phyloP scores from a whole-genome alignment of 1,140 invertebrate genomes.

The Ectropis grisescens region DNA sequence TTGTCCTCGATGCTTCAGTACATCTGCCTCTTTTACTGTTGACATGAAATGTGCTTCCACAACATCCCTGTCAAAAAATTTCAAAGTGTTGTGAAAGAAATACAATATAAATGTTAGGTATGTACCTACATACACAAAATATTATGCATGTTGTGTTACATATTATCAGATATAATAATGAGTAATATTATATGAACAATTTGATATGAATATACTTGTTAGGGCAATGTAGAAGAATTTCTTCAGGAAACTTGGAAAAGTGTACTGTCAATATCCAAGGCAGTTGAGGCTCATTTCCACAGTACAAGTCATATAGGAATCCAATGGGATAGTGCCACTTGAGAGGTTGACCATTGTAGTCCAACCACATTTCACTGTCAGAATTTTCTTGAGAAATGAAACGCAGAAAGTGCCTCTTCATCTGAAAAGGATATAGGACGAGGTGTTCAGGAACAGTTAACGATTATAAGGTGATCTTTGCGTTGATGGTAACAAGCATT shows the following conservation, averaged over 20 bases:
- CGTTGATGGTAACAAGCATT: no score
- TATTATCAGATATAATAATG: no score
- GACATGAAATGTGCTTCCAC: conserved; percentile 96
- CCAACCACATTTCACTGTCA: conserved; percentile 94
- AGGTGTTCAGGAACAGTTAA: no score
- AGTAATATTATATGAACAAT: conserved; percentile 1
- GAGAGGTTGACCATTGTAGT: conserved; percentile 91
- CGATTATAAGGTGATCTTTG: no score
- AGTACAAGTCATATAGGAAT: conserved; percentile 88
- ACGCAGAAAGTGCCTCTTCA: conserved; percentile 90
- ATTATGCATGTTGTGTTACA: no score
- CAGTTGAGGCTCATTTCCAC: conserved; percentile 78
- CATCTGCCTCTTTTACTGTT: conserved; percentile 98
- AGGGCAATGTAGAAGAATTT: conserved; percentile 80
- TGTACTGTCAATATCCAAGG: conserved; percentile 97
- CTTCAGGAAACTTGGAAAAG: conserved; percentile 92
- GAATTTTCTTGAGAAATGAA: conserved; percentile 86
- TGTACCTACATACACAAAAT: no score
- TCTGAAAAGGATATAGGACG: no score
- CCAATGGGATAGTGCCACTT: conserved; percentile 99
- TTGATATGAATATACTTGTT: no score
- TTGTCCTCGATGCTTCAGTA: conserved; percentile 93
- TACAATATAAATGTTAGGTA: no score
- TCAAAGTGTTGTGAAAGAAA: no score
- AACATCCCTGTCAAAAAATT: conserved; percentile 87